These are phyloP conservation scores for Mus minutoides DNA, from an alignment of 2,797 vertebrate genomes.

Conservation along the genomic window DNA sequence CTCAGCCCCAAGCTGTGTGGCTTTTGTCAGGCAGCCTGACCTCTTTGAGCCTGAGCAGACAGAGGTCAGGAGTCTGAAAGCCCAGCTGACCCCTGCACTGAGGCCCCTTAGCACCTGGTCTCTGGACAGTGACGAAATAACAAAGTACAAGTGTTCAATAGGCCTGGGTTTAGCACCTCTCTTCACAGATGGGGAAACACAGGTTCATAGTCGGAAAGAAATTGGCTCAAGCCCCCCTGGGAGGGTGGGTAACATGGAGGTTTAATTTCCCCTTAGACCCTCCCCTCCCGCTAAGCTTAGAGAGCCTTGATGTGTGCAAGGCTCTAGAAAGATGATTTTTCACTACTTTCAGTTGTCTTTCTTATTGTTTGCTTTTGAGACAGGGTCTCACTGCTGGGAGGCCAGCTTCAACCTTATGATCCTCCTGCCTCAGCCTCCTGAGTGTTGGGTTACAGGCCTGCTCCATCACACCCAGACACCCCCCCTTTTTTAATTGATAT, in stretches of 20 bases:
- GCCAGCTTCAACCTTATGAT: background rate
- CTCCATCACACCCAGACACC: background rate
- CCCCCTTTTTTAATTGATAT: background rate
- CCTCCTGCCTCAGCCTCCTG: background rate
- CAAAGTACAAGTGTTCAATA: background rate
- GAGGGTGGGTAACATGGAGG: background rate
- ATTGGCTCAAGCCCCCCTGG: background rate
- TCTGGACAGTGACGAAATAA: background rate
- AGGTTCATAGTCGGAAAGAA: background rate
- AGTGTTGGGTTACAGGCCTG: background rate
- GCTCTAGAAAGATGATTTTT: background rate
- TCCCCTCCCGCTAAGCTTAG: background rate
- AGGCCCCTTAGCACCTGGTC: background rate
- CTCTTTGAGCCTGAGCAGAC: background rate
- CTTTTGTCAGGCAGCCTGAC: background rate
- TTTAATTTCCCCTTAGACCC: background rate
- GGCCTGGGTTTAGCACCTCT: background rate
- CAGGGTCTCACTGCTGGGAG: background rate
- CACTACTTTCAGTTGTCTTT: background rate
- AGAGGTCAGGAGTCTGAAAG: background rate
- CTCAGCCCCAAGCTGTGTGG: background rate
- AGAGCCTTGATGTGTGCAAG: background rate
- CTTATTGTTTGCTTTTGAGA: background rate
- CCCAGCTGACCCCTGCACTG: background rate
- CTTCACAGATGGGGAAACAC: background rate